Percentiles rank a stretch among this genome's conserved stretches.
phyloP scores from a whole-genome alignment of 2,888 invertebrate species.

The Cryptocephalus primarius region DNA sequence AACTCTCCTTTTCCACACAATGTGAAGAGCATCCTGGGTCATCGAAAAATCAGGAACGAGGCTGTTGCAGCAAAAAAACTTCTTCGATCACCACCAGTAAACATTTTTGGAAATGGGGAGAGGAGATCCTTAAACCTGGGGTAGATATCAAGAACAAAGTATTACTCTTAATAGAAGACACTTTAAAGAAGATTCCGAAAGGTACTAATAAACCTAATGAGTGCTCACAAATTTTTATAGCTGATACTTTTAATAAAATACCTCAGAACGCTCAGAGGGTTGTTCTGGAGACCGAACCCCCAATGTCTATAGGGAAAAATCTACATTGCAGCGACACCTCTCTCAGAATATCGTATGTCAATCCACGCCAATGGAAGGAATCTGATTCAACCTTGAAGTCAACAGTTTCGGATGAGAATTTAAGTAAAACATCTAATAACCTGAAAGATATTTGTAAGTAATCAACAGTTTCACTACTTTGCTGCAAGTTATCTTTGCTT shows the following conservation, averaged over 20 bases:
- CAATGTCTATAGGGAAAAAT: background rate
- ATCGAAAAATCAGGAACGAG: too few relatives aligned
- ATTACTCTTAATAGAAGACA: constrained; percentile 23
- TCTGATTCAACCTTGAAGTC: background rate
- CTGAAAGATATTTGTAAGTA: too few relatives aligned
- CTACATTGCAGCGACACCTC: background rate
- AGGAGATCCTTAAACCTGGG: constrained; percentile 29
- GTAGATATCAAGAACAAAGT: constrained; percentile 31
- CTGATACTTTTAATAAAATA: constrained; percentile 6
- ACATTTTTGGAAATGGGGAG: constrained; percentile 29
- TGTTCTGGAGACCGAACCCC: background rate
- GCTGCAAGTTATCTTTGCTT: too few relatives aligned
- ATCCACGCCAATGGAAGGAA: background rate
- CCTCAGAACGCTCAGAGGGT: constrained; percentile 1
- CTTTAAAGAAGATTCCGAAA: constrained; percentile 14
- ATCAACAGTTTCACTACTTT: too few relatives aligned
- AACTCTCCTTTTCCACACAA: too few relatives aligned
- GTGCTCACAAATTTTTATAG: too few relatives aligned
- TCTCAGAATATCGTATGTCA: background rate
- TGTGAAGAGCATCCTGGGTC: too few relatives aligned
- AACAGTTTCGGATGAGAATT: too few relatives aligned
- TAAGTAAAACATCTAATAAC: too few relatives aligned
- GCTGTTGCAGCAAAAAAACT: background rate
- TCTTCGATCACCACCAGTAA: background rate
- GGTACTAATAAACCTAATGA: too few relatives aligned